Evolutionary conservation across 2,888 invertebrate genomes (phyloP), one percentile per base, ranked within the genome.

Genomic region (Gnatocerus cornutus): DNA sequence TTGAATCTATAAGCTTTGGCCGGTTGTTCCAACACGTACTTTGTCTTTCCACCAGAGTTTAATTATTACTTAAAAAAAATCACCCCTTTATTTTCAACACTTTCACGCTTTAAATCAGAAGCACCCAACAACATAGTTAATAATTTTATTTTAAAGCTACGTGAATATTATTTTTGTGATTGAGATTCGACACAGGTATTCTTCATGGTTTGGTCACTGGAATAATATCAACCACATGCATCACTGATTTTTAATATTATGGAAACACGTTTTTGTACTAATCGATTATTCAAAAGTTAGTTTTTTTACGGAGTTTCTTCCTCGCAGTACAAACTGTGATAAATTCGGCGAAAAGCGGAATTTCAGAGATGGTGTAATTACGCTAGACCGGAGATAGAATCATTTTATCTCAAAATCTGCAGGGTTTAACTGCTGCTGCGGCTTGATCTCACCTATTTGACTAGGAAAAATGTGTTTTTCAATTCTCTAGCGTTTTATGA

Each of bases 1-100:
- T 77, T 76, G 78, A 79, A 83, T 82, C 82, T 83, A 81, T 82
- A 81, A 81, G 80, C 80, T 75, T 74, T 71, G 74, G 75, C 72
- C 75, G 71, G 75, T 70, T 73, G 68, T 74, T 69, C 70, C 56
- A 72, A 46, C 70, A 70, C 70, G 70, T 68, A 68, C 53, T 71
- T 52, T 21, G 59, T 71, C 71, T 71, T 71, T 68, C 71, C 63
- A 68, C 53, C 46, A 71, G 58, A 61, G 69, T 61, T 65, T 69
- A 69, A 69, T 69, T 69, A 69, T 48, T 14, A 64, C 45, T 39
- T 39, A 14, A 65, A 65, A n/a, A 65, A 56, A 27, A 52, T 29
- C 41, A 27, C 12, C 39, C 50, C 14, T 13, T 8, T 30, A n/a
- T 10, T 10, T 33, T 37, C 29, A 4, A 5, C 41, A 14, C 10